Evolutionary conservation across 1,140 invertebrate genomes (phyloP), one percentile per base, ranked within the genome.

Genomic region (Ceratoteleas bidentatus): DNA sequence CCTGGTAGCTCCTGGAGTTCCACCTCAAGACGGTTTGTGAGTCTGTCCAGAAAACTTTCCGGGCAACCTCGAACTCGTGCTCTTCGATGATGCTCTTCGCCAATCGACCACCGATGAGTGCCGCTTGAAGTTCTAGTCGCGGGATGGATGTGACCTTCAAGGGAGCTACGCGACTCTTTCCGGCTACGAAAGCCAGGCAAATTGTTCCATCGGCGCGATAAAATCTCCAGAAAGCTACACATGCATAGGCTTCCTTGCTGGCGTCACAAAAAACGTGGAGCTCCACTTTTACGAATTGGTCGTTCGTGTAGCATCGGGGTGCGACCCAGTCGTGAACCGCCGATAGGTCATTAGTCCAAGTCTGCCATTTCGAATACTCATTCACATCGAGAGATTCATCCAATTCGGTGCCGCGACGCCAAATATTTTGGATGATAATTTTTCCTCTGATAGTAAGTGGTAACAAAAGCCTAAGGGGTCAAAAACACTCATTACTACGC

Each of bases 1-100:
- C 1, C 62, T 74, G 90, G 89, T 73, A 87, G 89, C 0, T 69
- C 70, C 84, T n/a, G 0, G 83, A 34, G 10, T 78, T 61, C 64
- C 73, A 68, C 0, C 32, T 0, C n/a, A 76, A 15, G 57, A 36
- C 62, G 14, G 13, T 90, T 70, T 86, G 87, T 84, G 14, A 57
- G 33, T 34, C 89, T n/a, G 14, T 85, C 85, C 65, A 78, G 4
- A 69, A 15, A 0, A 47, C 15, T n/a, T 11, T 8, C 6, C 38
- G 38, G 24, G 4, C 1, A 24, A 24, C 4, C 24, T 24, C 1
- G 24, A 2, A 24, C 24, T 24, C 24, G 24, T 24, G 24, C 24
- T 24, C 24, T 1, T 24, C 24, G 24, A 24, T 4, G 4, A 24
- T 24, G 4, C 1, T 24, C 4, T 24, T 24, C 24, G 24, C 24